Conservation (phyloP, 1,140 invertebrate species). For the Drosophila tsacasi region DNA sequence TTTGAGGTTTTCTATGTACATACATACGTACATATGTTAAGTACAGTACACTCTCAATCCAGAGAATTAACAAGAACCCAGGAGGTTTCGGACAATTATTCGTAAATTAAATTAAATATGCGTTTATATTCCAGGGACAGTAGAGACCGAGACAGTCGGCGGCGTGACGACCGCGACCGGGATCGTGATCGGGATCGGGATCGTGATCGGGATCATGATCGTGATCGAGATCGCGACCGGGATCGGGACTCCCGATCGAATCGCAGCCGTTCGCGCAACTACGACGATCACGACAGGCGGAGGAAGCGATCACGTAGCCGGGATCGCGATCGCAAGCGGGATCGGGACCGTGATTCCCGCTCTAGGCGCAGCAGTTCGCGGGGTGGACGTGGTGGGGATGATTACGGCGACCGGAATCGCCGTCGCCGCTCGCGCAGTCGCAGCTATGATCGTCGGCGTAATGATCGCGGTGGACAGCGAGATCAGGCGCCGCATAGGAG, state of each 20-base stretch:
- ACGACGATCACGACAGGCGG: slow-evolving; percentile 75
- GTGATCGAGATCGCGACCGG: slow-evolving; percentile 82
- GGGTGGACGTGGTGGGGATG: slow-evolving; percentile 30
- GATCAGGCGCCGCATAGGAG: slow-evolving; percentile 82
- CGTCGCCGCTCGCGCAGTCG: slow-evolving; percentile 67
- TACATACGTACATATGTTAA: background rate
- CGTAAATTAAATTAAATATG: background rate
- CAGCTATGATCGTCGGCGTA: slow-evolving; percentile 79
- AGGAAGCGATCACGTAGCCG: slow-evolving; percentile 71
- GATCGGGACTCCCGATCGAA: slow-evolving; percentile 79
- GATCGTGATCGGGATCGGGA: slow-evolving; percentile 63
- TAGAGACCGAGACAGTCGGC: slow-evolving; percentile 82
- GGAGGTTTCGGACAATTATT: too few species aligned
- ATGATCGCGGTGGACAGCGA: slow-evolving; percentile 81
- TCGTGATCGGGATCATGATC: slow-evolving; percentile 85
- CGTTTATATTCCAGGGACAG: slow-evolving; percentile 59
- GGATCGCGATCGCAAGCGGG: slow-evolving; percentile 76
- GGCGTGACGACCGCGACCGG: slow-evolving; percentile 82
- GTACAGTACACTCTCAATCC: too few species aligned
- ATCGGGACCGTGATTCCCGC: slow-evolving; percentile 63
- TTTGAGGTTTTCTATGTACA: background rate
- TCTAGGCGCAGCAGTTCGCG: slow-evolving; percentile 68
- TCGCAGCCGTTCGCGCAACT: slow-evolving; percentile 86
- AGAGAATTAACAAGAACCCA: too few species aligned
- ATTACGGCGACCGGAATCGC: slow-evolving; percentile 56